Evolutionary conservation across 2,888 invertebrate species (phyloP).

Genomic region (Tubulanus polymorphus): DNA sequence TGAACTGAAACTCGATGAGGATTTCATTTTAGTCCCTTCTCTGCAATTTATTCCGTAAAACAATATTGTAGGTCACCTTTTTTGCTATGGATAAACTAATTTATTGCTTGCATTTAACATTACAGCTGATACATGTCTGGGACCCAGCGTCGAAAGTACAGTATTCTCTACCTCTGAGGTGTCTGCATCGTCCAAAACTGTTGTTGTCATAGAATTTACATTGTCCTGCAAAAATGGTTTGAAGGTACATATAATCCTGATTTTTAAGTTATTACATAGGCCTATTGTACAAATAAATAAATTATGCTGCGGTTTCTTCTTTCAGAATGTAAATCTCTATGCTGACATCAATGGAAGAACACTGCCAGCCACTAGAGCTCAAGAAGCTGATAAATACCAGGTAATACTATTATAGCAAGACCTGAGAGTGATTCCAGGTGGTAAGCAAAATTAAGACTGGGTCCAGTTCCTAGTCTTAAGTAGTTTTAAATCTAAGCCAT

Average conservation of each 20-base stretch:
- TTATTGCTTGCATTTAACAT: too few relatives aligned
- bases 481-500: too few relatives aligned
- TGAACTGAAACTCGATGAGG: too few relatives aligned
- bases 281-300: too few relatives aligned
- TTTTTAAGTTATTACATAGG: constrained; percentile 2
- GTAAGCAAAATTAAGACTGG: neutral
- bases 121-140: constrained; percentile 51
- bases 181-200: constrained; percentile 82
- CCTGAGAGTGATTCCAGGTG: constrained; percentile 3
- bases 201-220: constrained; percentile 85
- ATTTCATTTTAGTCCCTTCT: too few relatives aligned
- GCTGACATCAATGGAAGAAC: constrained; percentile 84
- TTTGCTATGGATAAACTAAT: too few relatives aligned
- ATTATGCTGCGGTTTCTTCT: constrained; percentile 14
- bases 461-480: neutral
- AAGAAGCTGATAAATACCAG: constrained; percentile 70
- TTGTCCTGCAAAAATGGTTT: constrained; percentile 66
- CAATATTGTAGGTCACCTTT: too few relatives aligned
- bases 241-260: constrained; percentile 42
- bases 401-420: constrained; percentile 27
- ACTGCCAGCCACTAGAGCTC: constrained; percentile 76
- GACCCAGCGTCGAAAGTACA: constrained; percentile 60
- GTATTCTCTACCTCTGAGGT: constrained; percentile 90
- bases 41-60: too few relatives aligned
- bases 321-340: constrained; percentile 68